Base-by-base conservation (phyloP, 2,888 invertebrate species). In the Mycalesis mineus region DNA sequence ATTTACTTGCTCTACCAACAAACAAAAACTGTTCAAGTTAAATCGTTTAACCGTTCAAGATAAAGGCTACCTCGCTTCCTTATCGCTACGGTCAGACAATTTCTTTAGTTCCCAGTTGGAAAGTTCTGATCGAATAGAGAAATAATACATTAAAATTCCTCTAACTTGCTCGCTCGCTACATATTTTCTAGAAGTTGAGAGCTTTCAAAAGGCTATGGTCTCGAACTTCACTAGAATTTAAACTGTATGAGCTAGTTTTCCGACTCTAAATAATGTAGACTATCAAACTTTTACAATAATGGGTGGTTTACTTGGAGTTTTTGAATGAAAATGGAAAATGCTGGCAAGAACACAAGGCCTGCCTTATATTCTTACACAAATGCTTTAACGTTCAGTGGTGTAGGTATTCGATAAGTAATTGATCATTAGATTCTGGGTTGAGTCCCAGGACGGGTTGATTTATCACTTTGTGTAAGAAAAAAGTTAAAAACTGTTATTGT, bases 91-190 rank as follows among this genome's bases (percentile, higher is more conserved):
- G 55, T 65, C 56, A 57, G 58, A 61, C 51, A 45, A 47, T 44
- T 62, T 61, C 60, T 58, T 65, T 62, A 55, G 52, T 57, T 56
- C 51, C 57, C 58, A 66, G 64, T 67, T 64, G 33, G 60, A 68
- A 69, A 68, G 29, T 66, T 70, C 55, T 28, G 60, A 61, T 57
- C 55, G 60, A 54, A 57, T 57, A 57, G 55, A 64, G 65, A 62
- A 65, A 62, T 64, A 67, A 60, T 62, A 61, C 63, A 65, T 63
- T 67, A 61, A 65, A 65, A 67, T 65, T 60, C 58, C 60, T 62
- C 55, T 47, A 55, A 65, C 60, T 64, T 48, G 54, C 54, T 57
- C 60, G 55, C 58, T 64, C 47, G 61, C 57, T 60, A 65, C 59
- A 64, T 60, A 61, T 63, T 64, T 62, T 62, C 61, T 55, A 59